Base-by-base conservation (phyloP, 2,113 vertebrate species). In the Holacanthus passer region DNA sequence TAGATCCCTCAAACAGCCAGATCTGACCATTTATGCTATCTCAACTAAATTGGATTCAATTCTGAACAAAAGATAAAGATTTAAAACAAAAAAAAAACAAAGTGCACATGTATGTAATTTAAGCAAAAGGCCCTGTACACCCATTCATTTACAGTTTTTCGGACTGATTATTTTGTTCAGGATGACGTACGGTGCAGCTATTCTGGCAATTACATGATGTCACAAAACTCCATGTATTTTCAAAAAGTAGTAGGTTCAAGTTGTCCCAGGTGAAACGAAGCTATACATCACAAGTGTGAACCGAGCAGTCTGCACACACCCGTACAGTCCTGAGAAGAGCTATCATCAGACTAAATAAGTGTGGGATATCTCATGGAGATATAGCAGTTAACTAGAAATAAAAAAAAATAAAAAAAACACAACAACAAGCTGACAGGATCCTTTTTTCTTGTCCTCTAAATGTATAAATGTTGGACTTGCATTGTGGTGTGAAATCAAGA, bases 321-420 rank as follows among this genome's bases (percentile, higher is more conserved):
- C 52, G 22, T 3, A 8, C 20, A 29, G 53, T 14, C 8, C 55
- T 27, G 55, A 69, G 37, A 29, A 24, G 29, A 70, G 29, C 17
- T 66, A 7, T 60, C 41, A 81, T 75, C 29, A 69, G 17, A 32
- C 32, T 7, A 53, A 31, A 43, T 52, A 19, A n/a, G 55, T 45
- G 55, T n/a, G n/a, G 48, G 24, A 20, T 55, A 4, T n/a, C 58
- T 73, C n/a, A 2, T 27, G 4, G 5, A 19, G 35, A 24, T 69
- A 45, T 3, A 50, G 53, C 22, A 32, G 22, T 19, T 31, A 29
- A 9, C 4, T 3, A 2, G 6, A 5, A 31, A 29, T 13, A 13
- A 24, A 50, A n/a, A n/a, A n/a, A n/a, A n/a, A n/a, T n/a, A n/a
- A n/a, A 7, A 37, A 37, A 37, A 41, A 32, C n/a, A 29, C 59